phyloP scores from a whole-genome alignment of 2,888 invertebrate genomes.

The Catocala nupta region DNA sequence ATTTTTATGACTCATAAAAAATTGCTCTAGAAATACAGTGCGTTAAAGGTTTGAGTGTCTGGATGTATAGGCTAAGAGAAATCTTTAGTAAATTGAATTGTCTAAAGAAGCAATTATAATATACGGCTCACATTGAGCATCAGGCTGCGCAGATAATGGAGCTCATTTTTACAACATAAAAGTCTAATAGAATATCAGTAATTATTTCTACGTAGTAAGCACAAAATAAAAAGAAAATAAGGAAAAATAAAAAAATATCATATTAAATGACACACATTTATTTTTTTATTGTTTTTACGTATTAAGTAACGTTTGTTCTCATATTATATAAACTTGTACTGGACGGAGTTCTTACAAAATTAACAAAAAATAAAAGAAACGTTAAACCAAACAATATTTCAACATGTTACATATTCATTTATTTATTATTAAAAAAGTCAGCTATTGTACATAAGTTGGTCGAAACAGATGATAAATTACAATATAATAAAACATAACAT shows the following conservation, averaged over 20 bases:
- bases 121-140: no score
- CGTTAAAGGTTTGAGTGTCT: no score
- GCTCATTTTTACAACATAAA: no score
- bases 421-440: slow-evolving; percentile 23
- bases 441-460: slow-evolving; percentile 13
- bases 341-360: slow-evolving; percentile 49
- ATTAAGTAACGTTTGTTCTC: slow-evolving; percentile 48
- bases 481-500: slow-evolving; percentile 33
- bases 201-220: background rate
- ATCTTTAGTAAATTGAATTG: no score
- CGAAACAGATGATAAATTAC: slow-evolving; percentile 23
- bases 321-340: slow-evolving; percentile 46
- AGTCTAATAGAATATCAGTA: no score
- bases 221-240: slow-evolving; percentile 1
- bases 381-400: slow-evolving; percentile 27
- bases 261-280: slow-evolving; percentile 34
- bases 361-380: slow-evolving; percentile 32
- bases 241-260: slow-evolving; percentile 24
- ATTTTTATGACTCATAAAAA: no score
- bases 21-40: no score
- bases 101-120: no score
- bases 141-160: no score
- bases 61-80: no score
- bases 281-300: slow-evolving; percentile 33
- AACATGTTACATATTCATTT: slow-evolving; percentile 13